Evolutionary conservation across 2,113 vertebrate species (phyloP), one percentile per base, ranked within the genome.

Genomic region (Todiramphus saurophagus): DNA sequence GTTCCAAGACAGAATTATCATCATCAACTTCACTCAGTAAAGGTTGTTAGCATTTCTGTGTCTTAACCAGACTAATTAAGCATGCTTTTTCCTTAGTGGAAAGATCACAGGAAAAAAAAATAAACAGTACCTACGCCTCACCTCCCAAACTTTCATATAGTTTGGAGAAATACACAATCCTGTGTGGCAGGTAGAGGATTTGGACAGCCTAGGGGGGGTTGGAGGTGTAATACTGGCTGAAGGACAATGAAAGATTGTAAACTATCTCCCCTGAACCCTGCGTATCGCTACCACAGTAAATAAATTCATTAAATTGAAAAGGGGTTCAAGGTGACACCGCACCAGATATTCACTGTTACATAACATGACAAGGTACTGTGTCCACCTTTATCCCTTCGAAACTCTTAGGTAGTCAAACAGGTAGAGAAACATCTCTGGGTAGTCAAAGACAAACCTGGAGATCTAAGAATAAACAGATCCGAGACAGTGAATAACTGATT

Each of bases 31-130:
- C 60, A 37, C 39, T 93, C 70, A n/a, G 76, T 73, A 95, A 90
- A 94, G 76, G 41, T 74, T 87, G 51, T 46, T 95, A 94, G n/a
- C 50, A 63, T 91, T 90, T 93, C 70, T 78, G 18, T 68, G 48
- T 64, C 69, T 92, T 84, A 89, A 77, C 64, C 69, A 87, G 43
- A 56, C 83, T 94, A 95, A 95, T 93, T 96, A 95, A 75, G 48
- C 60, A 64, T 95, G 60, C 5, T 90, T 70, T 90, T 96, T 89
- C 79, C n/a, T 58, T 31, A 89, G 46, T 43, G 35, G 76, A 90
- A 95, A 93, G 30, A 78, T 75, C 24, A 31, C 46, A 72, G 51
- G n/a, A 21, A 46, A 68, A 79, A 79, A 74, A 56, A 81, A 30
- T 1, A 53, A 88, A 66, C 9, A 68, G 28, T 59, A 90, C 20